These are phyloP conservation scores for Apaloderma vittatum DNA, from an alignment of 2,113 vertebrate genomes.

Conservation along the genomic window DNA sequence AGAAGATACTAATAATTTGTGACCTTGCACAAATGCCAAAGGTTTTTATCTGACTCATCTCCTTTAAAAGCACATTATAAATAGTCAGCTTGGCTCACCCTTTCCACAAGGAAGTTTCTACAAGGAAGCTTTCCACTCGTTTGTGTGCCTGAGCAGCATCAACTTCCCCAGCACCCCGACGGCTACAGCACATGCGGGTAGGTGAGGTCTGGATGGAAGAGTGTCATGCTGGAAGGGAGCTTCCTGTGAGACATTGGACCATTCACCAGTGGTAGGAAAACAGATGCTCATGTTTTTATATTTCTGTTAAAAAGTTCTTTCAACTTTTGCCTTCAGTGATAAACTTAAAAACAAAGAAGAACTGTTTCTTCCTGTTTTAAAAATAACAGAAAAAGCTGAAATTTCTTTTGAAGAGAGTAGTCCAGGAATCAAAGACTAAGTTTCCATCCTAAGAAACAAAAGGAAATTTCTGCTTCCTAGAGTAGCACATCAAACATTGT, in stretches of 20 bases:
- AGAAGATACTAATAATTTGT: not conserved
- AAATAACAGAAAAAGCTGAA: conserved; percentile 62
- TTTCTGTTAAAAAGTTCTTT: conserved; percentile 44
- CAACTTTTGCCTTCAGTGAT: conserved; percentile 50
- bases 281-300: not conserved
- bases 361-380: conserved; percentile 59
- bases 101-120: not conserved
- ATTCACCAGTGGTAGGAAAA: conserved; percentile 1
- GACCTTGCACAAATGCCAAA: not conserved
- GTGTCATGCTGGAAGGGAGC: not conserved
- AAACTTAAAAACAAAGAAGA: conserved; percentile 49
- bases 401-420: conserved; percentile 64
- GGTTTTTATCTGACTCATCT: not conserved
- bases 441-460: conserved; percentile 17
- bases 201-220: not conserved
- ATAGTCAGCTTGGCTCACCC: not conserved
- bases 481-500: conserved; percentile 75
- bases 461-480: conserved; percentile 81
- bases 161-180: not conserved
- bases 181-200: not conserved
- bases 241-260: conserved; percentile 12
- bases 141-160: fast-evolving
- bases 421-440: conserved; percentile 3
- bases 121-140: not conserved
- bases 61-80: not conserved